Evolutionary conservation across 1,140 invertebrate genomes (phyloP).

Genomic region (Cydia strobilella): DNA sequence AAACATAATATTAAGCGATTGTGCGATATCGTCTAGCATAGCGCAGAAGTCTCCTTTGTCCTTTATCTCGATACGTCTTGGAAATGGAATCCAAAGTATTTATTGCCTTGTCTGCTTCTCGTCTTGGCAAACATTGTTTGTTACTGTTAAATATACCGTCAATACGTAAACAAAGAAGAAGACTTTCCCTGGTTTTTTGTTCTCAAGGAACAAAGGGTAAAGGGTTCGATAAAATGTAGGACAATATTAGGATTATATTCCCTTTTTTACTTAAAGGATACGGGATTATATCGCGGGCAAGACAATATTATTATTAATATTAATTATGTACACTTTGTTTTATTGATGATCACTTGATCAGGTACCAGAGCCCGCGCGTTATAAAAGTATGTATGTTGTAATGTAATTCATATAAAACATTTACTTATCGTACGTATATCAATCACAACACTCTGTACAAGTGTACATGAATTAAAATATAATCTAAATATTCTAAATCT

Average conservation of each 20-base stretch:
- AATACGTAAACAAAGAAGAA: background rate
- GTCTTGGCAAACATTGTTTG: constrained; percentile 11
- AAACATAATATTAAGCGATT: background rate
- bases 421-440: too few relatives aligned
- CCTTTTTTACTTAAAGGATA: background rate
- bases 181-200: background rate
- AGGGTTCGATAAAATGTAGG: background rate
- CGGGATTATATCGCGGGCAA: constrained; percentile 19
- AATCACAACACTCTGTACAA: too few relatives aligned
- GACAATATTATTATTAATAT: background rate
- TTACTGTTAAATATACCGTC: constrained; percentile 1
- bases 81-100: constrained; percentile 16
- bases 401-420: too few relatives aligned
- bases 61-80: constrained; percentile 18
- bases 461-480: too few relatives aligned
- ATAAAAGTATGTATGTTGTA: too few relatives aligned
- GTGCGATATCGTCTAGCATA: background rate
- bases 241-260: background rate
- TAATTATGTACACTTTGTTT: background rate
- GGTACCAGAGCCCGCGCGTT: too few relatives aligned
- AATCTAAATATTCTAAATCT: too few relatives aligned
- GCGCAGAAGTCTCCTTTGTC: background rate
- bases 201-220: background rate
- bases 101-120: constrained; percentile 5
- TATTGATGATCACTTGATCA: background rate